A percentile compares a stretch with the other conserved stretches of the same genome.
These are phyloP conservation scores for Phocoena sinus DNA, from an alignment of 2,113 vertebrate species.

Conservation along the genomic window DNA sequence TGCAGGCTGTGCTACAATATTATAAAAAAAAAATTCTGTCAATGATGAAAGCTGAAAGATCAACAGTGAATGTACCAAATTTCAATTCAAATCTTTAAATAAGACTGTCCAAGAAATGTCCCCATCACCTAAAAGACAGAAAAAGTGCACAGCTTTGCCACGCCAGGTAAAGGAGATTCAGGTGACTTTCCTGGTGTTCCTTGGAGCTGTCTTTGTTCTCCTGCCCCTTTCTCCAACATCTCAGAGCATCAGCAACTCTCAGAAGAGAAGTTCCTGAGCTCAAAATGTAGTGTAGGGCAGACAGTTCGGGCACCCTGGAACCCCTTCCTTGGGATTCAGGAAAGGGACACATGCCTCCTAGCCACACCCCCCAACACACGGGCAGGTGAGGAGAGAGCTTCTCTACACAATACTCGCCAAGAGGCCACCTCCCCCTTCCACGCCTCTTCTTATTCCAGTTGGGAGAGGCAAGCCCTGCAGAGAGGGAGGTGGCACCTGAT, in stretches of 20 bases:
- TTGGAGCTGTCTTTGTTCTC: neutral
- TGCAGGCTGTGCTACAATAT: neutral
- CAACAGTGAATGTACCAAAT: neutral
- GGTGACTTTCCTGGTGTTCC: neutral
- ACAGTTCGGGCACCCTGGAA: fast-evolving
- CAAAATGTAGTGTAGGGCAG: neutral
- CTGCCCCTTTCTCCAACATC: neutral
- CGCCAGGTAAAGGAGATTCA: neutral
- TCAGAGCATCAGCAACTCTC: neutral
- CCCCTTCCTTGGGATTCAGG: neutral
- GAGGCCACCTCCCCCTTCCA: neutral
- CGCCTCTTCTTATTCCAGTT: neutral
- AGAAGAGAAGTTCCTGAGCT: neutral
- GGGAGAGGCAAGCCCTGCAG: neutral
- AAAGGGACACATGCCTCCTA: neutral
- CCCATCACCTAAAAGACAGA: neutral
- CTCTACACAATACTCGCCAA: neutral
- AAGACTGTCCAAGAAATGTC: neutral
- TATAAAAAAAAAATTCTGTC: neutral
- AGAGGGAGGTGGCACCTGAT: neutral
- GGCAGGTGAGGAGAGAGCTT: neutral
- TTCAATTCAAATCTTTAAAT: neutral
- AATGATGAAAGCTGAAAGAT: neutral
- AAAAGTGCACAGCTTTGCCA: neutral
- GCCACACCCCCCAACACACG: neutral